Base-by-base conservation (phyloP, 1,140 invertebrate genomes). In the Notospermus geniculatus region DNA sequence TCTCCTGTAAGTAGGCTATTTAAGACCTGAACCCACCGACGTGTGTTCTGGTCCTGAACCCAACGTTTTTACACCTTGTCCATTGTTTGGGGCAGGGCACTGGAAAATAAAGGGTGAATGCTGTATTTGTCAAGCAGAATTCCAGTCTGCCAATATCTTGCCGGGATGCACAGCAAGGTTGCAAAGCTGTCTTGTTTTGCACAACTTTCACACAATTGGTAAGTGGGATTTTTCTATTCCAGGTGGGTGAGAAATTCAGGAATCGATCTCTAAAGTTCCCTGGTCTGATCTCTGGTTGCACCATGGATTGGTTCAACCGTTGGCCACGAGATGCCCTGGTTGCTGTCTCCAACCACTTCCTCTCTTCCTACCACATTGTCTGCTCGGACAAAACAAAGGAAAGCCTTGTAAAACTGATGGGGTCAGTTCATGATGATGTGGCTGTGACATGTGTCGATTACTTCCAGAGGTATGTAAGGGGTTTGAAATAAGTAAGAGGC, bases 251-350 rank as follows among this genome's bases (percentile, higher is more conserved):
- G 54, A 81, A 82, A 60, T 83, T 83, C 52, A 69, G 79, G 25
- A 91, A 88, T 88, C 72, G 94, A 64, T 91, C 94, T 2, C 85
- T 96, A 71, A 88, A 93, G 72, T 98, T 98, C 79, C 95, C 95
- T 11, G 94, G 93, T 36, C 82, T 98, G 19, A 95, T 97, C 69
- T 95, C 93, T 50, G 94, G 95, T 28, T 97, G 95, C 76, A 97
- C 94, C 0, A 93, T 97, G 66, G 92, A 97, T 77, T 98, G 95
- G 95, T 96, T 97, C 71, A 92, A 94, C 77, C 90, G 92, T 23
- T 97, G 95, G 95, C 95, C 95, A 1, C 90, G 89, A 78, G 93
- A 97, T 83, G 95, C 95, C 46, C 81, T 98, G 27, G 87, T 97
- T 29, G 87, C 90, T 50, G 95, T 98, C 11, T 92, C 94, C 2